Evolutionary conservation across 2,888 invertebrate genomes (phyloP), one percentile per base, ranked within the genome.

Genomic region (Sphecodes monilicornis): DNA sequence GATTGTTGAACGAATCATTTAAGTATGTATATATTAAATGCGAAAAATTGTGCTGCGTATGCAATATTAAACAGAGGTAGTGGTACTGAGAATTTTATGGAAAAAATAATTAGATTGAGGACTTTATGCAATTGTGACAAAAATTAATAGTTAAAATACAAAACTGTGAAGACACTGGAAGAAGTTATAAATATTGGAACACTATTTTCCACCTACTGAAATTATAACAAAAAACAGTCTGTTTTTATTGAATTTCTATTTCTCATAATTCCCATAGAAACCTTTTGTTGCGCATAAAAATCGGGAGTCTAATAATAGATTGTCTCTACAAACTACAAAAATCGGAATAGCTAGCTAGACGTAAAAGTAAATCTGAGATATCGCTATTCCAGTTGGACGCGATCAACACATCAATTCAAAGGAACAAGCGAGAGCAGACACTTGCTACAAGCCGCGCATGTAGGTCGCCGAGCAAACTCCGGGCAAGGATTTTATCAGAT

Each of bases 391-490:
- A 32, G 22, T 66, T 36, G 32, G 36, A 57, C 41, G 11, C 66
- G 68, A 1, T 32, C 64, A 43, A n/a, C 36, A n/a, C n/a, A 22
- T 75, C 32, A 16, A 66, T 43, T 32, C 50, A 10, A 36, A 3
- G 16, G 36, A 26, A 29, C 70, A 11, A 71, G 26, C 5, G n/a
- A 22, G n/a, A 22, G 22, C 41, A 18, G 18, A 29, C 74, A 41
- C 60, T 77, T 50, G 71, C 18, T 39, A 22, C 57, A 10, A 13
- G n/a, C 36, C 3, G 0, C 18, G 54, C n/a, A 66, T 75, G 60
- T 46, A 60, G 71, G 77, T 32, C 71, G 32, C 54, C 26, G 32
- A 22, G 75, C 22, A 84, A 80, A 84, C 72, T 69, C 68, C 46
- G 78, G 50, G 22, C 80, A 64, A 76, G 26, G 54, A 39, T 68